phyloP scores from a whole-genome alignment of 1,140 invertebrate genomes.

The Drosophila malerkotliana region DNA sequence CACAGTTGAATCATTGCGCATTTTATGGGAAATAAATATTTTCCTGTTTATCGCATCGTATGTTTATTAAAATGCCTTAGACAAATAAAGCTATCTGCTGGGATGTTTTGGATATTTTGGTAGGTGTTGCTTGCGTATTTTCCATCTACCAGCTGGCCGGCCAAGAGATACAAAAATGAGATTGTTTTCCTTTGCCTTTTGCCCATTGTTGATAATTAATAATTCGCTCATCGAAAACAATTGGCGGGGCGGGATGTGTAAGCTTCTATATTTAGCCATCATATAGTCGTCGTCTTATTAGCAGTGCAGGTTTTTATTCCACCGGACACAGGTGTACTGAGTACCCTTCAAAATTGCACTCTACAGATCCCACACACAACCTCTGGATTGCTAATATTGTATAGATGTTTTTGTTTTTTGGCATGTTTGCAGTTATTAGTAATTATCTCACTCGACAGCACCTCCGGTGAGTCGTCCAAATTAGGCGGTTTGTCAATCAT shows the following conservation, averaged over 20 bases:
- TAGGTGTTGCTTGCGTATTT: constrained; percentile 39
- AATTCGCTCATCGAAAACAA: constrained; percentile 68
- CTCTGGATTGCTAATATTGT: neutral
- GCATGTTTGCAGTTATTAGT: constrained; percentile 56
- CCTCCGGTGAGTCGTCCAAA: constrained; percentile 30
- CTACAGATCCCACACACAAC: constrained; percentile 37
- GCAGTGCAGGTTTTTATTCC: constrained; percentile 35
- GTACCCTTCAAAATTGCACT: constrained; percentile 53
- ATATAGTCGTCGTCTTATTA: constrained; percentile 15
- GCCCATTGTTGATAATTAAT: constrained; percentile 69
- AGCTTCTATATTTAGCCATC: constrained; percentile 61
- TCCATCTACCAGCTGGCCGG: constrained; percentile 16
- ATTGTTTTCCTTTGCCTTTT: constrained; percentile 42
- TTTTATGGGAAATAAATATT: constrained; percentile 26
- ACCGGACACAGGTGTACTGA: constrained; percentile 19
- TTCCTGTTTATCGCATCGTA: constrained; percentile 47
- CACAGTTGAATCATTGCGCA: constrained; percentile 11
- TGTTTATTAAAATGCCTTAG: constrained; percentile 37
- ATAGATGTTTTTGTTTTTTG: constrained; percentile 31
- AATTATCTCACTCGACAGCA: constrained; percentile 60
- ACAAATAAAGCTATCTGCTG: constrained; percentile 30
- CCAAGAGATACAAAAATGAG: constrained; percentile 30
- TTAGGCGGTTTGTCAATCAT: constrained; percentile 69
- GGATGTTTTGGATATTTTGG: constrained; percentile 18
- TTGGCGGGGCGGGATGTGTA: constrained; percentile 55